Evolutionary conservation across 2,797 vertebrate species (phyloP), one percentile per base, ranked within the genome.

Genomic region (Menidia menidia): DNA sequence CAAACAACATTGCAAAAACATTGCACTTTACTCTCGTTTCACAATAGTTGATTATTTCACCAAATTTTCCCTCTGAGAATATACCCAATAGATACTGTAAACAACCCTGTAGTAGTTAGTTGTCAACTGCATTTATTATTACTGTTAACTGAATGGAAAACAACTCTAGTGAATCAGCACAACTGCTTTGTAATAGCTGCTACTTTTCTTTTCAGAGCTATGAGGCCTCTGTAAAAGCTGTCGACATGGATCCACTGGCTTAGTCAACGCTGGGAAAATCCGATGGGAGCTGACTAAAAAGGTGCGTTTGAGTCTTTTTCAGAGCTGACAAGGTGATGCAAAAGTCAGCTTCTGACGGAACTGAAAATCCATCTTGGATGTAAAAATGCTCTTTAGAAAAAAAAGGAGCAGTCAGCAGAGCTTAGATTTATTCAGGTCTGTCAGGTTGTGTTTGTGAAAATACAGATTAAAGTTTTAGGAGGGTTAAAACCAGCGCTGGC

Each of bases 361-460:
- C 55, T 62, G 77, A 67, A 84, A 84, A 84, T 83, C 62, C 71
- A 75, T 45, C 48, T 5, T 6, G 7, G 50, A 54, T 77, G 61
- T 72, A 57, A 80, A 84, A 80, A 64, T 57, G 42, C 60, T 67
- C 33, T 71, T 75, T 54, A 4, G 44, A 63, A 80, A 74, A 75
- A 31, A 62, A 78, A 68, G 60, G 33, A 73, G n/a, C 45, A 78
- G 80, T 91, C 84, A 85, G 88, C 85, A 86, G 71, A 53, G 55
- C 58, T 75, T 33, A 6, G 53, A 86, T 74, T 83, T 78, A 85
- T 83, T 80, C 71, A 68, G 47, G 53, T 55, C 73, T 80, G 82
- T 77, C 64, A 72, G 60, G 52, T 45, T 41, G 69, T 58, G 52
- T 56, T 15, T 47, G 75, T 73, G 19, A 84, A 81, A 87, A 87